These are phyloP conservation scores for Ctenoplectra terminalis DNA, from an alignment of 1,140 invertebrate genomes.

Conservation along the genomic window DNA sequence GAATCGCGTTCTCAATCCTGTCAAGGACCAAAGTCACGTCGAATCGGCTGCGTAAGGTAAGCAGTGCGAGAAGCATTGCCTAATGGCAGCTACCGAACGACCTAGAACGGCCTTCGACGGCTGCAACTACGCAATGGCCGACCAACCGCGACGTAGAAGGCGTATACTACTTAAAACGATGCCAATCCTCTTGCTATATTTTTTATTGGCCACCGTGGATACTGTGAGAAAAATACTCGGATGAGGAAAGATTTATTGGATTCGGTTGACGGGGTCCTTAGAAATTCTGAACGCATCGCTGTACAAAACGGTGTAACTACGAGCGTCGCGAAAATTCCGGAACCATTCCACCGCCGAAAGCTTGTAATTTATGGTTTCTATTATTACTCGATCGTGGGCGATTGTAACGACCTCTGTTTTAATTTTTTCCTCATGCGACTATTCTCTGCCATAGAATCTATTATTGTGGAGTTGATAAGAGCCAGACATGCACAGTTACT, in stretches of 20 bases:
- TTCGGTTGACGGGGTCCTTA: too few species aligned
- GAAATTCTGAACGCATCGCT: too few species aligned
- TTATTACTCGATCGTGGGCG: too few species aligned
- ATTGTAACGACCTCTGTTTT: too few species aligned
- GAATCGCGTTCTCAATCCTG: conserved; percentile 42
- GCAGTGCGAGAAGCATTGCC: conserved; percentile 61
- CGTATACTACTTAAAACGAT: conserved; percentile 64
- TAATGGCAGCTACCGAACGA: conserved; percentile 65
- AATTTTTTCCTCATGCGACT: too few species aligned
- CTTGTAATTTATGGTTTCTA: too few species aligned
- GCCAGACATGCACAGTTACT: too few species aligned
- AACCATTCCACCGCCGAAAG: too few species aligned
- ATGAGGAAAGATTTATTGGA: conserved; percentile 9
- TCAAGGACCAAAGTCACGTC: conserved; percentile 60
- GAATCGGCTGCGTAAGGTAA: conserved; percentile 64
- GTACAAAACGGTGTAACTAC: too few species aligned
- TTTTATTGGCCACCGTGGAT: conserved; percentile 29
- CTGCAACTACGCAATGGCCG: conserved; percentile 59
- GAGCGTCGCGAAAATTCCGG: too few species aligned
- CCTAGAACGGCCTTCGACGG: conserved; percentile 75
- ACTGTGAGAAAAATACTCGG: conserved; percentile 21
- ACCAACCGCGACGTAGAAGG: conserved; percentile 66
- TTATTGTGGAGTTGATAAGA: too few species aligned
- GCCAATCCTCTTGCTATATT: conserved; percentile 42
- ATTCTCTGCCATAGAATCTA: too few species aligned